phyloP scores from a whole-genome alignment of 2,797 vertebrate genomes.

The Gymnopithys bicolor region DNA sequence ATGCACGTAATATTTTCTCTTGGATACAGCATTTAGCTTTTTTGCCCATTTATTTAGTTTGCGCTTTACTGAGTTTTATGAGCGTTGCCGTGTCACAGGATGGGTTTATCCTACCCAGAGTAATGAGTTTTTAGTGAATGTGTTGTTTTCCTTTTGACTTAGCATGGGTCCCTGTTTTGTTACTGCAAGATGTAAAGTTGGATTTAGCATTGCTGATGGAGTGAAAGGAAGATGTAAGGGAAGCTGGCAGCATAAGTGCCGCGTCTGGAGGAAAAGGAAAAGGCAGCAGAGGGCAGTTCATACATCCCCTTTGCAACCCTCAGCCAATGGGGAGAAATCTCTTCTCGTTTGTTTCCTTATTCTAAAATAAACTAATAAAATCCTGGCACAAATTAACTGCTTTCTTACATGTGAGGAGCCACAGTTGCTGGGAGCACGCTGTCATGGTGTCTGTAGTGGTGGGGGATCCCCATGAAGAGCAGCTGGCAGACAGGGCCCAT shows the following conservation, averaged over 20 bases:
- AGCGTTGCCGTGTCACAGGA: rapidly evolving
- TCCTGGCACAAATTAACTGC: not conserved
- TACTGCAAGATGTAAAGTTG: not conserved
- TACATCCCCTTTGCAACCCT: not conserved
- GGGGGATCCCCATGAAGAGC: not conserved
- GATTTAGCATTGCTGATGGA: not conserved
- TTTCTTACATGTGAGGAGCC: rapidly evolving
- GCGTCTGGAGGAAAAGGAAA: not conserved
- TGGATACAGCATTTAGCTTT: not conserved
- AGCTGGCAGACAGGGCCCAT: not conserved
- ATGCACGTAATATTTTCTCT: not conserved
- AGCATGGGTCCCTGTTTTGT: not conserved
- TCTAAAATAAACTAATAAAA: not conserved
- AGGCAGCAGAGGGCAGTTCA: not conserved
- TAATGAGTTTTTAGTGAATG: not conserved
- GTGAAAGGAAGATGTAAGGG: not conserved
- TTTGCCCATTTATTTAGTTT: not conserved
- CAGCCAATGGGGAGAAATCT: not conserved
- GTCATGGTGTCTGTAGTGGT: not conserved
- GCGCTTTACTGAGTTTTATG: not conserved
- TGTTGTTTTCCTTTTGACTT: not conserved
- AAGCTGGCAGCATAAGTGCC: not conserved
- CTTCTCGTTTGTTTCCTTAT: not conserved
- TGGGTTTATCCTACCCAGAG: not conserved
- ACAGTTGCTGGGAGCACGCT: not conserved